phyloP scores from a whole-genome alignment of 2,113 vertebrate species.

The Setophaga kirtlandii region DNA sequence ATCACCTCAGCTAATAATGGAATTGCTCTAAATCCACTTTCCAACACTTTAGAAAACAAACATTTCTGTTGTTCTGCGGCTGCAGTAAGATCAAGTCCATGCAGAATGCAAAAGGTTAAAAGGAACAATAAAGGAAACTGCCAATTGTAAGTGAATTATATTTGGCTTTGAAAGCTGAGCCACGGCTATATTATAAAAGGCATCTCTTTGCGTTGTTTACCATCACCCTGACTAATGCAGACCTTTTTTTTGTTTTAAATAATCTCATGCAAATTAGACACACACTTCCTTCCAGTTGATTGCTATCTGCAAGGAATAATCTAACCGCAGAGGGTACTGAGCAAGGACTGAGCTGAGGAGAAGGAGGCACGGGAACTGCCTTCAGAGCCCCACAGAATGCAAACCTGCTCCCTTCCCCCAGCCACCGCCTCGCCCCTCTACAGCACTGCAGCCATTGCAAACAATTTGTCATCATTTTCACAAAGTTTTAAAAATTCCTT shows the following conservation, averaged over 20 bases:
- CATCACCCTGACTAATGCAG: slow-evolving; percentile 85
- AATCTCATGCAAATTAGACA: slow-evolving; percentile 90
- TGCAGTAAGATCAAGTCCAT: slow-evolving; percentile 57
- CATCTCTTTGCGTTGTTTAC: slow-evolving; percentile 81
- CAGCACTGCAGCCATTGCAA: slow-evolving; percentile 22
- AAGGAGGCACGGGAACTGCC: slow-evolving; percentile 52
- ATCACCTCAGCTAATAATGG: not conserved
- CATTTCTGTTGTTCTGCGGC: not conserved
- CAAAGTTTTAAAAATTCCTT: slow-evolving; percentile 39
- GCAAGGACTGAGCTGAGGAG: slow-evolving; percentile 73
- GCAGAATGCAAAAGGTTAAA: slow-evolving; percentile 81
- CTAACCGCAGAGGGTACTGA: slow-evolving; percentile 77
- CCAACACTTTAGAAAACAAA: slow-evolving; percentile 13
- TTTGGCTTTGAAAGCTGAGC: slow-evolving; percentile 79
- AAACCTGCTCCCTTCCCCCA: slow-evolving; percentile 49
- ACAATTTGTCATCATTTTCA: slow-evolving; percentile 46
- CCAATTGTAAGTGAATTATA: slow-evolving; percentile 81
- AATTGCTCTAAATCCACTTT: not conserved
- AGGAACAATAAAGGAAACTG: slow-evolving; percentile 78
- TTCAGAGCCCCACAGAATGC: slow-evolving; percentile 52
- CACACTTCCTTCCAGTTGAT: slow-evolving; percentile 87
- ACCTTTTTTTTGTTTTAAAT: slow-evolving; percentile 86
- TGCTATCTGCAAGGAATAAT: slow-evolving; percentile 87
- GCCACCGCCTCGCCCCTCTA: not conserved
- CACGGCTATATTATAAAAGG: slow-evolving; percentile 80